These are phyloP conservation scores for Oophaga sylvatica DNA, from an alignment of 2,797 vertebrate genomes.

Conservation along the genomic window DNA sequence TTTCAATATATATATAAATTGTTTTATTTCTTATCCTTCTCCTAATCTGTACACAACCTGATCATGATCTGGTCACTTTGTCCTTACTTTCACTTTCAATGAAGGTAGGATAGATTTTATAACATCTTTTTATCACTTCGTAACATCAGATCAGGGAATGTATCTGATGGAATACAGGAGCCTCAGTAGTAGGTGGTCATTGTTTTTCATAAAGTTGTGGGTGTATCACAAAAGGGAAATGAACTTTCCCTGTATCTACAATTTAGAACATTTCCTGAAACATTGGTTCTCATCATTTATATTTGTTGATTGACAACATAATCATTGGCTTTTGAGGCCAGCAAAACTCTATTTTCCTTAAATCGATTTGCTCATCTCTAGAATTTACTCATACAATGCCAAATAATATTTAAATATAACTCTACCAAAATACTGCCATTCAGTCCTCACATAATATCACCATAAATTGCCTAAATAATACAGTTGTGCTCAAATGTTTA, in stretches of 20 bases:
- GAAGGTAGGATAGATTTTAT: background rate
- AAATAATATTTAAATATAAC: too few species aligned
- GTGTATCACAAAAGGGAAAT: background rate
- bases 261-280: background rate
- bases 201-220: background rate
- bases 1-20: too few species aligned
- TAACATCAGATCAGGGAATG: background rate
- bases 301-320: constrained; percentile 5
- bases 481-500: too few species aligned
- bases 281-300: background rate
- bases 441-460: too few species aligned
- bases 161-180: constrained; percentile 25
- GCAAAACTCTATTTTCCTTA: too few species aligned
- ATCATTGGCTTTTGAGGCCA: background rate
- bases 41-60: background rate
- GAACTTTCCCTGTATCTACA: background rate
- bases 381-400: too few species aligned
- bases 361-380: too few species aligned
- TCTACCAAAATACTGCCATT: too few species aligned
- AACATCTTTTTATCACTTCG: background rate
- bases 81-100: background rate
- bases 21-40: background rate
- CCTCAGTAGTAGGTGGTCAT: constrained; percentile 32
- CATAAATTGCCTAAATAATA: too few species aligned
- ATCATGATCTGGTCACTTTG: background rate